These are phyloP conservation scores for Thinocorus orbignyianus DNA, from an alignment of 2,113 vertebrate genomes.

Conservation along the genomic window DNA sequence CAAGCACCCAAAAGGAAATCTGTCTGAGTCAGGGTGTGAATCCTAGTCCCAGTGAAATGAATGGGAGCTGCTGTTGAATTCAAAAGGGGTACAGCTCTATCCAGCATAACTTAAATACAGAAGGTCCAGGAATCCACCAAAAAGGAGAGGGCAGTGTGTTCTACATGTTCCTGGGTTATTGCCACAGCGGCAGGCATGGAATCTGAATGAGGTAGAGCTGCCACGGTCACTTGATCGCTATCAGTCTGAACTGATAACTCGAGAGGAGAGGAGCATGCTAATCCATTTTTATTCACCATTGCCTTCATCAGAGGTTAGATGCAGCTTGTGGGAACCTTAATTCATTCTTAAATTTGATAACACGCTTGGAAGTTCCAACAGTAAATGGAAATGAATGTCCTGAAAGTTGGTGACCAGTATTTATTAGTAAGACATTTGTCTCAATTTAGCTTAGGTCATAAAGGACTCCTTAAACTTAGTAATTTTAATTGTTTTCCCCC, in stretches of 20 bases:
- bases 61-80: background rate
- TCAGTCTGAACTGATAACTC: conserved; percentile 15
- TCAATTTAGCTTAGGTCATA: conserved; percentile 26
- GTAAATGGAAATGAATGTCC: conserved; percentile 23
- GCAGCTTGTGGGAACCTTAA: conserved; percentile 11
- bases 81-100: background rate
- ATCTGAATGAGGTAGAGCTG: conserved; percentile 19
- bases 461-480: conserved; percentile 3
- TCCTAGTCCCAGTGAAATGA: background rate
- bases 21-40: background rate
- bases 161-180: background rate
- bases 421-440: background rate
- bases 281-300: conserved; percentile 35
- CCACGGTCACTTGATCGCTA: background rate
- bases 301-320: background rate
- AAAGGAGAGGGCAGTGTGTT: background rate
- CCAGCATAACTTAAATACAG: background rate
- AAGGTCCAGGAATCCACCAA: background rate
- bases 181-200: background rate
- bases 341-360: conserved; percentile 41
- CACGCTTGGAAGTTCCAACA: conserved; percentile 1
- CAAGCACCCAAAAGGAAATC: background rate
- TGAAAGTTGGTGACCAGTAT: background rate
- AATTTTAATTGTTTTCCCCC: conserved; percentile 23
- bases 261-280: conserved; percentile 30